Evolutionary conservation across 2,113 vertebrate species (phyloP), one percentile per base, ranked within the genome.

Genomic region (Ariopsis seemanni): DNA sequence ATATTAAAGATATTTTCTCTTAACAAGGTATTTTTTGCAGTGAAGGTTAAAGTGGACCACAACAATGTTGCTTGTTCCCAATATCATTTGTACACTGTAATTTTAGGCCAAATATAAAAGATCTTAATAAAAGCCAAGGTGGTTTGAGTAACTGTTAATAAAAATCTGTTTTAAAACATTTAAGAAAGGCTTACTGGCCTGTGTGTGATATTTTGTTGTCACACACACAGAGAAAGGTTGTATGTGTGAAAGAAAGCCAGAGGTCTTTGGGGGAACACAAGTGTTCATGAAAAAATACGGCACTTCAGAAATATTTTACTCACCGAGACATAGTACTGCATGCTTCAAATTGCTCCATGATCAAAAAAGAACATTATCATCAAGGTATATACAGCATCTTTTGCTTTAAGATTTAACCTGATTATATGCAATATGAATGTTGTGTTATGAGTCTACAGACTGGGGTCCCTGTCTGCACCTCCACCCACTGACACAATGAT

Each of bases 401-500:
- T 71, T 34, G 30, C 14, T 71, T 42, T 42, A 18, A 42, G 6
- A 18, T 34, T 34, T 17, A 71, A 18, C 7, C 1, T 42, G 12
- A 75, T 84, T 74, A 79, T 81, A 48, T 86, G 71, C 85, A 8
- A n/a, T n/a, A 77, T 85, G 53, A 83, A 78, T 57, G 74, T 55
- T 63, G 25, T 58, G 60, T 88, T 90, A 88, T 85, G 72, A 69
- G 85, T 74, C 42, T 84, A 17, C 62, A 58, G 17, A 75, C 20
- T 50, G 27, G 52, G 27, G 71, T 75, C 10, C 14, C 0, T 17
- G 71, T 52, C 58, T 83, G 18, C 42, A 62, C 25, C 78, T 87
- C 78, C 48, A 79, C 84, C 60, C 52, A 86, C 55, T 88, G 72
- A 86, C 86, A 42, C 57, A 86, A 55, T 57, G 57, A 83, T 81